Base-by-base conservation (phyloP, 1,140 invertebrate species). In the Drosophila watanabei region DNA sequence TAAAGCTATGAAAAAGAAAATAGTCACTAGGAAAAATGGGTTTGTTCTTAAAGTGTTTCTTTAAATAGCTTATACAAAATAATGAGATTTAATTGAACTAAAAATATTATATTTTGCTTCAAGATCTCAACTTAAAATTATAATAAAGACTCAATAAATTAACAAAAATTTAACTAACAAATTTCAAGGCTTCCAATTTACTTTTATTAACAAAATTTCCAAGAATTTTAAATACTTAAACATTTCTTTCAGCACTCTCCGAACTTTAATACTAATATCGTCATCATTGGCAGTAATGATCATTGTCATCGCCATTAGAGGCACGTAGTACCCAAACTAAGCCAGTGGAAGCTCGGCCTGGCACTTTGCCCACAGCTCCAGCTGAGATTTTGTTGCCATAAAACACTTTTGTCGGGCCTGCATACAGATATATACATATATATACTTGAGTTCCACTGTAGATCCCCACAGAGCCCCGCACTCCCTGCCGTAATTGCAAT, bases 321-420 rank as follows among this genome's bases (percentile, higher is more conserved):
- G 64, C 79, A 87, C 83, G 79, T 80, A 56, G 18, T 10, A 39
- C 48, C 56, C 11, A 20, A 82, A 82, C 65, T 75, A 68, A 71
- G 69, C 77, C 76, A 87, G 62, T 79, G 56, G 43, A 54, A 60
- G 61, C 48, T 60, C 64, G 41, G 54, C 61, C 64, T 90, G 86
- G 86, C 86, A 89, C 41, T 64, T 75, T 82, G 82, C 86, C 86
- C 79, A 82, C 75, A 41, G 72, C 82, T 90, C 70, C 64, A 82
- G 81, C 85, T 79, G 85, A 82, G 82, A 90, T 82, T 90, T 82
- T 63, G 52, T 77, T 72, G 63, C 82, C 69, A 86, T 80, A 89
- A 90, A 89, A 79, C 86, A 82, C 79, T 86, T 52, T 79, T 85
- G 78, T 57, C 20, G 49, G 28, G 33, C 37, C 64, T 45, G 66